These are phyloP conservation scores for Acromyrmex echinatior DNA, from an alignment of 1,140 invertebrate species.

Conservation along the genomic window DNA sequence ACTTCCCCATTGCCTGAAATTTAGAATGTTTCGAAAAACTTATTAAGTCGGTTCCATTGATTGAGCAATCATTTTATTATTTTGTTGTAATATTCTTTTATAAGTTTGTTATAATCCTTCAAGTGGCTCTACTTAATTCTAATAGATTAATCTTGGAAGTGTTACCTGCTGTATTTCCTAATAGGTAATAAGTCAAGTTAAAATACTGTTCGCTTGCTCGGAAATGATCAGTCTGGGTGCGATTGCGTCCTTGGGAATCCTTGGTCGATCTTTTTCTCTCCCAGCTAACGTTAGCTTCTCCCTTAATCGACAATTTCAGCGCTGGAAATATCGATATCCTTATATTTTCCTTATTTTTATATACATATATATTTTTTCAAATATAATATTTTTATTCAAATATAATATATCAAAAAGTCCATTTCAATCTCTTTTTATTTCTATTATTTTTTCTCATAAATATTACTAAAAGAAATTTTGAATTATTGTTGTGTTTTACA, in stretches of 20 bases:
- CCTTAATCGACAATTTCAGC: conserved; percentile 6
- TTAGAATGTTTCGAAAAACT: neutral
- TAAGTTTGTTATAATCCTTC: neutral
- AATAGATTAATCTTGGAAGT: conserved; percentile 14
- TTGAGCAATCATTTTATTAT: neutral
- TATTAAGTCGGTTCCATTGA: neutral
- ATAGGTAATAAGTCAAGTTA: conserved; percentile 13
- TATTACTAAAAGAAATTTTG: neutral
- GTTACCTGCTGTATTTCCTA: neutral
- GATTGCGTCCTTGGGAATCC: conserved; percentile 20
- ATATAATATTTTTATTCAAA: neutral
- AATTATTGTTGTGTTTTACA: neutral
- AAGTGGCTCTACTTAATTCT: neutral
- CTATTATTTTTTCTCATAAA: neutral
- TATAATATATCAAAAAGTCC: neutral
- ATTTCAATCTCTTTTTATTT: neutral
- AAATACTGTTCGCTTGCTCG: conserved; percentile 67
- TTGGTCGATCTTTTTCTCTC: neutral
- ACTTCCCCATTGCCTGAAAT: conserved; percentile 45
- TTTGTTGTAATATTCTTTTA: conserved; percentile 5
- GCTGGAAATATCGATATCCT: conserved; percentile 37
- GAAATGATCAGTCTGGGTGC: conserved; percentile 23
- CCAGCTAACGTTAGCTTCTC: conserved; percentile 66
- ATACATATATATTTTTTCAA: neutral
- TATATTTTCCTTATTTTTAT: neutral